phyloP scores from a whole-genome alignment of 2,888 invertebrate species.

The Aspidiotus destructor region DNA sequence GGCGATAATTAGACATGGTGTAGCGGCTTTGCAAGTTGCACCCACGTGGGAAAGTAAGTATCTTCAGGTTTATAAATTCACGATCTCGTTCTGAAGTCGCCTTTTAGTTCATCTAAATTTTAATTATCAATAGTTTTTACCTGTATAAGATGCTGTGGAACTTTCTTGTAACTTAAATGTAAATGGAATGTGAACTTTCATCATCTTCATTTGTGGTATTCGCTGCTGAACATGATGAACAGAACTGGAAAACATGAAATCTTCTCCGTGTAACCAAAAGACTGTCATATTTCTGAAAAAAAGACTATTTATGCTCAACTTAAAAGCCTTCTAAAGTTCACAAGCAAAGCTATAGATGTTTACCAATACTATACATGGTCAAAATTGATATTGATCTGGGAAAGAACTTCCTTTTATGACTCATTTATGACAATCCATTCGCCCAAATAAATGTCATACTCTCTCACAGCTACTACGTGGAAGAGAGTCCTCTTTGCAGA shows the following conservation, averaged over 20 bases:
- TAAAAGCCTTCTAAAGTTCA: not conserved
- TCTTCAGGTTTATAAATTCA: too few species aligned
- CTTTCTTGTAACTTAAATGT: constrained; percentile 66
- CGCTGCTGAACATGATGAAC: constrained; percentile 46
- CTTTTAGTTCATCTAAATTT: too few species aligned
- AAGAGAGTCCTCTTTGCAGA: too few species aligned
- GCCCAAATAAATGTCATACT: too few species aligned
- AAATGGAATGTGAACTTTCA: constrained; percentile 72
- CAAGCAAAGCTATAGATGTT: not conserved
- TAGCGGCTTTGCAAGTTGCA: too few species aligned
- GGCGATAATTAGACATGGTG: too few species aligned
- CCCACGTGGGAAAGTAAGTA: too few species aligned
- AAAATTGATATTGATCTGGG: not conserved
- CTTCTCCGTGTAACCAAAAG: constrained; percentile 61
- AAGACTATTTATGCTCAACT: constrained; percentile 23
- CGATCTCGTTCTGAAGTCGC: too few species aligned
- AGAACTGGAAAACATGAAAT: constrained; percentile 47
- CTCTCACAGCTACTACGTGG: too few species aligned
- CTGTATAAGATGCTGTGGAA: constrained; percentile 58
- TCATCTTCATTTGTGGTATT: constrained; percentile 70
- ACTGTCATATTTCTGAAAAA: constrained; percentile 62
- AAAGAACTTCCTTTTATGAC: too few species aligned
- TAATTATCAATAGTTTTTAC: constrained; percentile 44
- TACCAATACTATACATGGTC: not conserved
- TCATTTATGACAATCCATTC: too few species aligned